Percentiles rank a stretch among this genome's conserved stretches.
Evolutionary conservation across 2,797 vertebrate genomes (phyloP).

Genomic region (Chelidonichthys spinosus): DNA sequence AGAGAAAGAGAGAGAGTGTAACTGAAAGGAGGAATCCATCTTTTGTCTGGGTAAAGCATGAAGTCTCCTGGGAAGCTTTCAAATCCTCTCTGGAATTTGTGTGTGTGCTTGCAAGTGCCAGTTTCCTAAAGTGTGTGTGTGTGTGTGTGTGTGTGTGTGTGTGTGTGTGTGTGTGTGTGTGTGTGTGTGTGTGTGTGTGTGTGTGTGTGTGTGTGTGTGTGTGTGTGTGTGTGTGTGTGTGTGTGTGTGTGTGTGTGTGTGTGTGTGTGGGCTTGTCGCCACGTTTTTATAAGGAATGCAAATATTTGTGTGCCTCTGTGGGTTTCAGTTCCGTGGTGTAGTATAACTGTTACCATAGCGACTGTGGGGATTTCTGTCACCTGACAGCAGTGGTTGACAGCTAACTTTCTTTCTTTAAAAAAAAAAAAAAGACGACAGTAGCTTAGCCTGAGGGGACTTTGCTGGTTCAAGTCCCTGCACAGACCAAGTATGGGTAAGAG

Average conservation of each 20-base stretch:
- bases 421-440: neutral
- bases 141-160: constrained; percentile 39
- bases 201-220: constrained; percentile 14
- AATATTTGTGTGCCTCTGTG: constrained; percentile 62
- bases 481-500: too few species aligned
- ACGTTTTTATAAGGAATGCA: constrained; percentile 68
- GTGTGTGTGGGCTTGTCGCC: constrained; percentile 35
- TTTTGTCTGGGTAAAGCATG: constrained; percentile 74
- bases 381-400: constrained; percentile 35
- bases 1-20: constrained; percentile 24
- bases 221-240: constrained; percentile 43
- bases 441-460: neutral
- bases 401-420: constrained; percentile 2
- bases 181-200: constrained; percentile 41
- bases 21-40: constrained; percentile 65
- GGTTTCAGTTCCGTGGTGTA: constrained; percentile 40
- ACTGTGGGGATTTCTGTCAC: constrained; percentile 46
- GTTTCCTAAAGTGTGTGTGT: constrained; percentile 13
- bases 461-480: neutral
- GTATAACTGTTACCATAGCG: constrained; percentile 62
- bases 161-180: constrained; percentile 41
- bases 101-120: constrained; percentile 26
- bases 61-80: constrained; percentile 78
- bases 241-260: constrained; percentile 1
- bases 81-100: constrained; percentile 84